Evolutionary conservation across 1,140 invertebrate species (phyloP), one percentile per base, ranked within the genome.

Genomic region (Gonatopus flavifemur): DNA sequence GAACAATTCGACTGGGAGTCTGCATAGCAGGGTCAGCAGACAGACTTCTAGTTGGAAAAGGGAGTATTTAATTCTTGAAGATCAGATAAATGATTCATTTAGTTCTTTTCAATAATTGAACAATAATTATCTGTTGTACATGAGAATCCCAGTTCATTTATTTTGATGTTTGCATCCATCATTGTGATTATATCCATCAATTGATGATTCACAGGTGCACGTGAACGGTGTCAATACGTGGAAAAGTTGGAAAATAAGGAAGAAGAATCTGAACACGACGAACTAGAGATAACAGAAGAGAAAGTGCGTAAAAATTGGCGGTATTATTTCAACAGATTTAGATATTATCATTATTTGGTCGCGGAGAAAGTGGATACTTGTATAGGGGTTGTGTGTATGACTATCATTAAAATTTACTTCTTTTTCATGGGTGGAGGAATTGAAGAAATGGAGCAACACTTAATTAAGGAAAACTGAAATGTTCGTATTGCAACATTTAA

Each of bases 261-360:
- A 9, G 2, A 30, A 39, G 21, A 28, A 36, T 6, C 9, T n/a
- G 16, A 22, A 12, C 7, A 47, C 24, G 8, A 40, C 16, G 5
- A 19, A 10, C 16, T 42, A 8, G 13, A 46, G 21, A 30, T 30
- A n/a, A 32, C 37, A 16, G 3, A 31, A 36, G 3, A 37, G 12
- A 1, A 7, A 13, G 12, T 4, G 6, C 35, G 9, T 3, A 41
- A 42, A 24, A 42, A 31, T 18, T 20, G 57, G 0, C 62, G 37
- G 39, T 56, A 62, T 30, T 59, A 59, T 32, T 49, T 50, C 28
- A 40, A 62, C 22, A 52, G 49, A 35, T 53, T 64, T 48, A 39
- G 52, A 31, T 64, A 62, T 13, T 64, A 62, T 28, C 55, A 64
- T 40, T 64, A 56, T 39, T 38, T 28, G 7, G 10, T 39, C 7